Conservation (phyloP, 1,140 invertebrate genomes). For the Agrypnia vestita region DNA sequence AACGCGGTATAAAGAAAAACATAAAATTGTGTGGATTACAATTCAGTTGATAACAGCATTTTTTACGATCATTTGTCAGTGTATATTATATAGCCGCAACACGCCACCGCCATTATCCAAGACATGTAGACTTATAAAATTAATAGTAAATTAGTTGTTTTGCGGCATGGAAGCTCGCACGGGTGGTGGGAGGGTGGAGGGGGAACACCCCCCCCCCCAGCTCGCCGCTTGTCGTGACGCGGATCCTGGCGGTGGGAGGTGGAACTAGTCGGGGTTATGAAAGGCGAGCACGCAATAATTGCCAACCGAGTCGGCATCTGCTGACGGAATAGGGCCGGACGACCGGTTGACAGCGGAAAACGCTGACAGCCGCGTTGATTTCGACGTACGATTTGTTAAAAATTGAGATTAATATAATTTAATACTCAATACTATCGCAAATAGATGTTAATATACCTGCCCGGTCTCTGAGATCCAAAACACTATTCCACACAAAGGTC, state of each 20-base stretch:
- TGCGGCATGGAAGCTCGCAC: conserved; percentile 20
- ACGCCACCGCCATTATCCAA: conserved; percentile 14
- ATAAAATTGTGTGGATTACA: neutral
- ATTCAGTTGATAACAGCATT: conserved; percentile 9
- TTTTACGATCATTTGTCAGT: conserved; percentile 39
- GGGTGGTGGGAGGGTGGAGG: neutral
- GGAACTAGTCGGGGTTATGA: neutral
- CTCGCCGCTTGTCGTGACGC: neutral
- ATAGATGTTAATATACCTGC: no score
- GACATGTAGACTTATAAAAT: conserved; percentile 30
- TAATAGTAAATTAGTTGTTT: conserved; percentile 37
- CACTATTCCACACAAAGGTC: no score
- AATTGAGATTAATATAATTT: no score
- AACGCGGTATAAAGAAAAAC: no score
- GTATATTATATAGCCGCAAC: neutral
- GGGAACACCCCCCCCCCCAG: no score
- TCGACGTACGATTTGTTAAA: no score
- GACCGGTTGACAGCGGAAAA: no score
- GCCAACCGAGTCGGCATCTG: no score
- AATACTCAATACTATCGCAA: no score
- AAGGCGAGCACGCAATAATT: conserved; percentile 2
- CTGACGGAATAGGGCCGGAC: no score
- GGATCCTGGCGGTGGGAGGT: neutral
- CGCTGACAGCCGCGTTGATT: no score
- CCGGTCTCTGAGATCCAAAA: no score